Conservation (phyloP, 2,113 vertebrate genomes). For the Setophaga petechia region DNA sequence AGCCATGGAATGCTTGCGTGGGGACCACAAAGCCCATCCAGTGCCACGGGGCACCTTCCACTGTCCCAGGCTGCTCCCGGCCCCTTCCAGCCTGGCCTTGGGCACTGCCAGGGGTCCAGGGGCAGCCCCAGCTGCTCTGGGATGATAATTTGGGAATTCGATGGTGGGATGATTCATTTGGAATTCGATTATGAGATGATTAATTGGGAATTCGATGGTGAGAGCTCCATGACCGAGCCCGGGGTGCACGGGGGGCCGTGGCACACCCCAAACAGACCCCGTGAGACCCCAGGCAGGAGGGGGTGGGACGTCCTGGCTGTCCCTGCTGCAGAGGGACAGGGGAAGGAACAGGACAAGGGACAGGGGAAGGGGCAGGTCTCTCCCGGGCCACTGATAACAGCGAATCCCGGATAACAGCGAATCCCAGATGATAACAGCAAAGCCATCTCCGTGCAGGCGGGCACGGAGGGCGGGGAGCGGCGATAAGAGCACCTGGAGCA, state of each 20-base stretch:
- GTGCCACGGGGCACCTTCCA: neutral
- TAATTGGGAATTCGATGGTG: neutral
- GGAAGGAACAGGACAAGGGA: neutral
- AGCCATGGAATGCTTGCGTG: neutral
- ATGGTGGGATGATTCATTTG: neutral
- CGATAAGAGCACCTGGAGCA: neutral
- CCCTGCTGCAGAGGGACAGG: neutral
- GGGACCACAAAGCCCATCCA: no score
- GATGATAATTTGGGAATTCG: neutral
- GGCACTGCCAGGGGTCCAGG: neutral
- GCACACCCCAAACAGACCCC: neutral
- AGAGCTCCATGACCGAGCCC: neutral
- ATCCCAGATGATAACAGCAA: no score
- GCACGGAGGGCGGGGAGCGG: neutral
- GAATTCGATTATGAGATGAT: no score
- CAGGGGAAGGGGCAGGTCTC: neutral
- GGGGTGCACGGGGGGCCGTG: rapidly evolving
- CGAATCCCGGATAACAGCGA: neutral
- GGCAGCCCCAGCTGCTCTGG: neutral
- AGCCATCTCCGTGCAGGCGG: neutral
- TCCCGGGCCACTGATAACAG: neutral
- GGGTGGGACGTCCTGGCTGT: neutral
- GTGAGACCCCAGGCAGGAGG: neutral
- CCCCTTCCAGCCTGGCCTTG: rapidly evolving
- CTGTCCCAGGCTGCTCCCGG: neutral